Base-by-base conservation (phyloP, 2,888 invertebrate species). In the Galerucella nymphaeae region DNA sequence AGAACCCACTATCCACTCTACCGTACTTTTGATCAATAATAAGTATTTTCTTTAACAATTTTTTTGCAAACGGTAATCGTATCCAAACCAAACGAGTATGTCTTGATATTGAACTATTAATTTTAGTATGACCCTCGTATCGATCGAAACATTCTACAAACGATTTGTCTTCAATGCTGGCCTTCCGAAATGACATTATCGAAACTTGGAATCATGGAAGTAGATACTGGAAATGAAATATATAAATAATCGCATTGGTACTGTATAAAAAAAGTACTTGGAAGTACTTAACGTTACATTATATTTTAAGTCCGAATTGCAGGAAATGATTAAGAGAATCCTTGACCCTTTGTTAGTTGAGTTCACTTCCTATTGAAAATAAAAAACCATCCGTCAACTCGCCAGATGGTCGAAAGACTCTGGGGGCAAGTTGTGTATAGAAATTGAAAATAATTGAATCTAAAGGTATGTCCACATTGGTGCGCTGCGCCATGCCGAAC, bases 291-390 rank as follows among this genome's bases (percentile, higher is more conserved):
- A 59, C 48, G 59, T 50, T 53, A 53, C 16, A 53, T 16, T 53
- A 2, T 59, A n/a, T 50, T 59, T 48, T 45, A 30, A 67, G 16
- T 59, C 59, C 38, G 59, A 16, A 67, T 67, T 59, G 50, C 67
- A 67, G 67, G 67, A 67, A 67, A 67, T 38, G 48, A 67, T 50
- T 66, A 66, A 48, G 16, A 45, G 14, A 48, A 59, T 48, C 67
- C 58, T 67, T 67, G 67, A 67, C 67, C 48, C 48, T 30, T 38
- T 11, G 41, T 13, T 61, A 23, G 41, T n/a, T 16, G 38, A 38
- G 16, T 42, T 61, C 38, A 42, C 41, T 41, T 61, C 61, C 61
- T 16, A 9, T 16, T 42, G 1, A 42, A 42, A 42, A 42, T 4
- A 10, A 42, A 42, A 42, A 42, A 42, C 13, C 23, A 30, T 30